Base-by-base conservation (phyloP, 2,797 vertebrate species). In the Etheostoma nigrum region DNA sequence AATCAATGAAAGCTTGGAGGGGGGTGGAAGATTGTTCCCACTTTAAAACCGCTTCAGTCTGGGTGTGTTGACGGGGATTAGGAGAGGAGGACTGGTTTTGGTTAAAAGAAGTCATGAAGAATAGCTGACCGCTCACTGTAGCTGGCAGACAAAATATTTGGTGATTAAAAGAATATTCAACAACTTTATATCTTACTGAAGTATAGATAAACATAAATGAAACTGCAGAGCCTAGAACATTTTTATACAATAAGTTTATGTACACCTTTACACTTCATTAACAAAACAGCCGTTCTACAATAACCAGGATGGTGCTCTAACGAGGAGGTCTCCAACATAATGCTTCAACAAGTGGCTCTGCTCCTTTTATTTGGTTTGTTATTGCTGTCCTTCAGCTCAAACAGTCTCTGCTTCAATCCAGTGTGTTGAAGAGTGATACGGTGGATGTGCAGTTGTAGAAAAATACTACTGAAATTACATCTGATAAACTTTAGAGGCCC, bases 341-440 rank as follows among this genome's bases (percentile, higher is more conserved):
- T 90, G 92, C 89, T 79, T 91, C 74, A 82, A 84, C 78, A 18
- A 91, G 88, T 95, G 89, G 90, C 92, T 91, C 95, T 93, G 94
- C 51, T 91, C 88, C 90, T 89, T 87, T 81, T 76, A 78, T 93
- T 96, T 94, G 95, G 95, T 95, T 95, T 94, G 91, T 97, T 97
- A 97, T 96, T 97, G 97, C 97, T 96, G 96, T 97, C 96, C 97
- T 93, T 93, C 95, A 82, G 92, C 88, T 91, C 92, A 90, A 78
- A 74, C 93, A 89, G 93, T 91, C 83, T 87, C 79, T 72, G 87
- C 77, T 82, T 89, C 79, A 76, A 87, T 91, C 90, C 90, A 92
- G 89, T 92, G 92, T 91, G 85, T 91, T 88, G 12, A 48, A 83
- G 85, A 81, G 78, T 63, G 78, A 85, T 3, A 84, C 78, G 74